Base-by-base conservation (phyloP, 2,888 invertebrate species). In the Horisme vitalbata region DNA sequence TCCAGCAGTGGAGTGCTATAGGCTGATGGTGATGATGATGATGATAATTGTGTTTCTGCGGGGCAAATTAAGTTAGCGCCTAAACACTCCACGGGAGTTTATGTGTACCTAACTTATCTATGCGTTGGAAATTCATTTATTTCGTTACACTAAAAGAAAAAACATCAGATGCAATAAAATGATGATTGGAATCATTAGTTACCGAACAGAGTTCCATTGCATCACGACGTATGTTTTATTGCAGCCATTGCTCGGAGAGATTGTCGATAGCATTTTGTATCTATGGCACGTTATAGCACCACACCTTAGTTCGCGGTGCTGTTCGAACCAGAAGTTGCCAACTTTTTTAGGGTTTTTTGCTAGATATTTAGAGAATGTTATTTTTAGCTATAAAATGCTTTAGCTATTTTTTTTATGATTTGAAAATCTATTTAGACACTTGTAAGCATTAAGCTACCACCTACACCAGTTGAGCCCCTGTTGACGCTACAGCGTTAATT, bases 271-370 rank as follows among this genome's bases (percentile, higher is more conserved):
- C 57, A 55, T 64, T 65, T 53, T 49, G 57, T 61, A 58, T 43
- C 45, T 51, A 61, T 62, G 65, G 65, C 66, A 67, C 65, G 67
- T 68, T 68, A 72, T 67, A n/a, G n/a, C n/a, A n/a, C n/a, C n/a
- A 69, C 65, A 71, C 68, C 65, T 63, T 59, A 55, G 50, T 61
- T 57, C 53, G 51, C 61, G 56, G 61, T 54, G 48, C 58, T 48
- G 58, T 53, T 53, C 59, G 61, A 48, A 47, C 36, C 36, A 31
- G 26, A 21, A 20, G 14, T 11, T 9, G 46, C 46, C 46, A 46
- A 14, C 36, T 32, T 3, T 5, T 3, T 6, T 10, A 27, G 18
- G 21, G 18, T 1, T 27, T 30, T 31, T n/a, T 33, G 9, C 10
- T n/a, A 24, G 14, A 20, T 23, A 20, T 32, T n/a, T 14, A 5